Evolutionary conservation across 2,797 vertebrate genomes (phyloP).

Genomic region (Cetoscarus ocellatus): DNA sequence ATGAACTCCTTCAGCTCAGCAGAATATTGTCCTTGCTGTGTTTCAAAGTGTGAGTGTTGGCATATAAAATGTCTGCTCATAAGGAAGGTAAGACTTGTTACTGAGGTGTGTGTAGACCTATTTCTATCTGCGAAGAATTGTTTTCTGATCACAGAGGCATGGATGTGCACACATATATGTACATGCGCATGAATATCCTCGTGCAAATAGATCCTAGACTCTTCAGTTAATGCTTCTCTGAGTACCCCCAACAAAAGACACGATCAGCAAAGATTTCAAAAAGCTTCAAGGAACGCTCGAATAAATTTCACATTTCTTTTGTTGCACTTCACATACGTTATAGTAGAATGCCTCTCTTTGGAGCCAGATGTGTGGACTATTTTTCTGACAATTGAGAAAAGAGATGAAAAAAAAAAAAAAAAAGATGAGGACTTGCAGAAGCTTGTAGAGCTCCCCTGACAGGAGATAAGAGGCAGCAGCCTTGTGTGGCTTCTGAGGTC

Average conservation of each 20-base stretch:
- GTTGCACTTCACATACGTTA: constrained; percentile 25
- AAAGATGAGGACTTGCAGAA: not conserved
- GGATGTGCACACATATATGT: not conserved
- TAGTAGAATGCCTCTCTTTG: constrained; percentile 37
- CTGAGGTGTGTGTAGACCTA: not conserved
- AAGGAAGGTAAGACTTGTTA: not conserved
- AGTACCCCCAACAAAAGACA: not conserved
- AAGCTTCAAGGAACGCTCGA: constrained; percentile 1
- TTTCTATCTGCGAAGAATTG: not conserved
- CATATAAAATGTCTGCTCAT: constrained; percentile 8
- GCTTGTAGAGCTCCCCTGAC: constrained; percentile 60
- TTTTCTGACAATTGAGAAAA: constrained; percentile 47
- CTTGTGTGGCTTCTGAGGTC: constrained; percentile 45
- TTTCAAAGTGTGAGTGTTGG: too few species aligned
- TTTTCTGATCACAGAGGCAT: not conserved
- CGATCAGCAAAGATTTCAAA: constrained; percentile 18
- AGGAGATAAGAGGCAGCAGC: constrained; percentile 57
- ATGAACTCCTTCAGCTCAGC: too few species aligned
- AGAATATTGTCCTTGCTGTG: too few species aligned
- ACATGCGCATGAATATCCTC: not conserved
- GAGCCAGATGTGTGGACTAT: constrained; percentile 55
- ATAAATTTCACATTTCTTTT: constrained; percentile 17
- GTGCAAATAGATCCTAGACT: not conserved
- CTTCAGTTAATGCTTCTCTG: constrained; percentile 10
- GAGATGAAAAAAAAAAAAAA: constrained; percentile 1